phyloP scores from a whole-genome alignment of 2,888 invertebrate species.

The Ommatoiulus sabulosus region DNA sequence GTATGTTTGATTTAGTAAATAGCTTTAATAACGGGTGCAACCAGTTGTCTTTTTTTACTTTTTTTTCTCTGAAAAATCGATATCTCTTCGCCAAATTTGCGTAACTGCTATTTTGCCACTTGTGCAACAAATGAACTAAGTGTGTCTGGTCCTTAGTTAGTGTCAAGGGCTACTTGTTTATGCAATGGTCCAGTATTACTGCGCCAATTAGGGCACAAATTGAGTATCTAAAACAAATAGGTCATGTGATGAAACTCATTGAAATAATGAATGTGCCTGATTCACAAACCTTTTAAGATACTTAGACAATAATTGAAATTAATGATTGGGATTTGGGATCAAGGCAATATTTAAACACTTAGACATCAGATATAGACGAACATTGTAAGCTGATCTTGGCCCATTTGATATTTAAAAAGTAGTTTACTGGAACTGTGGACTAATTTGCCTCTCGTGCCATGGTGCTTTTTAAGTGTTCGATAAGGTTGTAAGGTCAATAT shows the following conservation, averaged over 20 bases:
- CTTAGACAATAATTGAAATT: too few relatives aligned
- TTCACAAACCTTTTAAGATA: neutral
- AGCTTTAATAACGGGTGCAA: too few relatives aligned
- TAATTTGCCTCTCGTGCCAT: neutral
- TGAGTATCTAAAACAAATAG: too few relatives aligned
- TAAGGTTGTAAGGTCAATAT: neutral
- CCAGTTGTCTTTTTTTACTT: too few relatives aligned
- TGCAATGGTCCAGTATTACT: neutral
- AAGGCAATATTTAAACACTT: neutral
- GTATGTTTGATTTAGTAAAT: too few relatives aligned
- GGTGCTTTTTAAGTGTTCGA: neutral
- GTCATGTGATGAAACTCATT: too few relatives aligned
- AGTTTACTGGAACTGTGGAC: neutral
- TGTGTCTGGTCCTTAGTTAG: too few relatives aligned
- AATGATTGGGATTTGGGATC: neutral
- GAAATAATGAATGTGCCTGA: neutral
- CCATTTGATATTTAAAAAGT: neutral
- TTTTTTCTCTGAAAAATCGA: too few relatives aligned
- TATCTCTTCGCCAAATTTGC: too few relatives aligned
- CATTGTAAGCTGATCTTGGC: neutral
- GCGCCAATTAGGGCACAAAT: too few relatives aligned
- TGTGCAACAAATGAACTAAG: too few relatives aligned
- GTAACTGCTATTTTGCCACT: too few relatives aligned
- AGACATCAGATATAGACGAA: neutral
- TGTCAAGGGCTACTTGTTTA: neutral